A percentile compares a stretch with the other conserved stretches of the same genome.
Conservation (phyloP, 1,140 invertebrate genomes). For the Sycophaga agraensis region DNA sequence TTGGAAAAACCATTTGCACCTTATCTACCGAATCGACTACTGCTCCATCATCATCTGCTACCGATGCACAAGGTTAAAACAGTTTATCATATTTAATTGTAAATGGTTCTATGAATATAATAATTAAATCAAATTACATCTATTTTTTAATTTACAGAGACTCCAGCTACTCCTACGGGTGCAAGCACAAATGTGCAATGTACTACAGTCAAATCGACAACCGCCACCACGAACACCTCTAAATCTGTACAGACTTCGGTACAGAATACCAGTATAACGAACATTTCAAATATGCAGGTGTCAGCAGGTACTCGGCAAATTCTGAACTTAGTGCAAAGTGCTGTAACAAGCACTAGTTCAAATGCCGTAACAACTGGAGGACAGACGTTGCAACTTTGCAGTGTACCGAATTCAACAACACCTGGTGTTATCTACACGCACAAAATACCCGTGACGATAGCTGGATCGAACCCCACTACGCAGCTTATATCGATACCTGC, state of each 20-base stretch:
- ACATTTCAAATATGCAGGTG: conserved; percentile 49
- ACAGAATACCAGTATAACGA: conserved; percentile 41
- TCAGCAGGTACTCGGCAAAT: conserved; percentile 42
- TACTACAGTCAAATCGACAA: conserved; percentile 35
- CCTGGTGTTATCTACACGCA: conserved; percentile 54
- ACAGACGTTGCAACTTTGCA: conserved; percentile 47
- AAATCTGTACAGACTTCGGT: conserved; percentile 54
- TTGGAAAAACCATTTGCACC: conserved; percentile 65
- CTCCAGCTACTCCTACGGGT: not conserved
- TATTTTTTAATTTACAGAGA: not conserved
- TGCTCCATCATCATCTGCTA: conserved; percentile 38
- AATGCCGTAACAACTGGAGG: conserved; percentile 31
- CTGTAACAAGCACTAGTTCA: conserved; percentile 31
- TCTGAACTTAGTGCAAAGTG: conserved; percentile 48
- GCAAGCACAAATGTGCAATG: conserved; percentile 28
- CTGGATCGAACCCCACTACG: conserved; percentile 45
- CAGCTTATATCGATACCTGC: conserved; percentile 51
- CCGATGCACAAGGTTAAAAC: conserved; percentile 30
- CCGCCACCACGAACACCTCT: conserved; percentile 36
- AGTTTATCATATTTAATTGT: not conserved
- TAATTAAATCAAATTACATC: not conserved
- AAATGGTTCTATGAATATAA: not conserved
- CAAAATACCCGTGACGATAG: conserved; percentile 53
- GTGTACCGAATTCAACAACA: conserved; percentile 46
- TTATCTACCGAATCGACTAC: conserved; percentile 43